phyloP scores from a whole-genome alignment of 2,888 invertebrate species.

The Scelioninae gen. 2 region DNA sequence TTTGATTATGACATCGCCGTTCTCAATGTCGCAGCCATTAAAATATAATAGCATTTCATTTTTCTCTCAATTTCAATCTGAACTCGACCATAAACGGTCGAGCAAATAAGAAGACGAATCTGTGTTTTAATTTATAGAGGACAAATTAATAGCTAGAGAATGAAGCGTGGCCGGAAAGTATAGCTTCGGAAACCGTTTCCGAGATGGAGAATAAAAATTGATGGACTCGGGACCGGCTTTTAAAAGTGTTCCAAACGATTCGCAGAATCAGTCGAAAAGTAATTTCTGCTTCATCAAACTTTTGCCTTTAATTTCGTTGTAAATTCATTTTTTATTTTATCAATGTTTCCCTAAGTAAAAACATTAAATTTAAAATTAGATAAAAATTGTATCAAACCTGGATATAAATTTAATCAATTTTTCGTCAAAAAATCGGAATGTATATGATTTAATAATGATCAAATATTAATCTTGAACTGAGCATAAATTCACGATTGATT shows the following conservation, averaged over 20 bases:
- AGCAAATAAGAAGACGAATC: conserved; percentile 44
- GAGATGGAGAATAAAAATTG: conserved; percentile 67
- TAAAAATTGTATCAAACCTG: too few species aligned
- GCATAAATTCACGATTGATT: too few species aligned
- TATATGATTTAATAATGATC: too few species aligned
- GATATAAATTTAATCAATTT: too few species aligned
- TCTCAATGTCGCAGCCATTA: conserved; percentile 10
- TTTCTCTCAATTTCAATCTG: conserved; percentile 28
- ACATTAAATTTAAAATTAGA: too few species aligned
- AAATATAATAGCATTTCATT: conserved; percentile 26
- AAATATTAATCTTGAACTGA: too few species aligned
- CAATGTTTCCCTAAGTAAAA: neutral
- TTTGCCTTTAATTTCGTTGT: too few species aligned
- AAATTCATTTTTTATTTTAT: conserved; percentile 1
- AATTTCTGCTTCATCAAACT: neutral
- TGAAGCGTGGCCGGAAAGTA: conserved; percentile 64
- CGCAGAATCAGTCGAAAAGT: conserved; percentile 25
- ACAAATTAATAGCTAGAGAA: conserved; percentile 70
- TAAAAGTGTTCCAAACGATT: conserved; percentile 26
- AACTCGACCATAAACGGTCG: conserved; percentile 24
- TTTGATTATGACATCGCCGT: neutral
- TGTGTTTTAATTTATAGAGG: conserved; percentile 52
- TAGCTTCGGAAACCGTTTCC: conserved; percentile 64
- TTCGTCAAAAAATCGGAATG: too few species aligned
- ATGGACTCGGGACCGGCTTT: conserved; percentile 63